Conservation (phyloP, 2,888 invertebrate genomes). For the Dicyrtoma fusca region DNA sequence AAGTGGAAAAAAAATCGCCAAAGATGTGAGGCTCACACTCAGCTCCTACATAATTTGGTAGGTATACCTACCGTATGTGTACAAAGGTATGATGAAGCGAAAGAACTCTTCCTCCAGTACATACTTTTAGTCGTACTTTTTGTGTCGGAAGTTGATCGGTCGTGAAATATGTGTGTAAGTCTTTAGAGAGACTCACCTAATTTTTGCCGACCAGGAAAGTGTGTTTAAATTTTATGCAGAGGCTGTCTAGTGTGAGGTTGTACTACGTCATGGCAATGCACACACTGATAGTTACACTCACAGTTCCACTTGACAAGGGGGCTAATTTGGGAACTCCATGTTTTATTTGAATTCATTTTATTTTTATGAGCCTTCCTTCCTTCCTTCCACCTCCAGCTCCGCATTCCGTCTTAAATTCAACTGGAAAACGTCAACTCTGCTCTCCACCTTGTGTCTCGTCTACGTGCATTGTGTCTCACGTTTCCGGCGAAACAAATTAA, state of each 20-base stretch:
- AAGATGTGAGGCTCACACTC: slow-evolving; percentile 40
- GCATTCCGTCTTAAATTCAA: background rate
- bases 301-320: background rate
- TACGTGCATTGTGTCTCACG: slow-evolving; percentile 2
- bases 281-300: background rate
- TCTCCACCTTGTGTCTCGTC: no score
- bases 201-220: background rate
- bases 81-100: background rate
- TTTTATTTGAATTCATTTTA: slow-evolving; percentile 35
- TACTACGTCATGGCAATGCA: background rate
- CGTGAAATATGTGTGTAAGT: background rate
- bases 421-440: no score
- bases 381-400: slow-evolving; percentile 12
- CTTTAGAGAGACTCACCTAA: slow-evolving; percentile 27
- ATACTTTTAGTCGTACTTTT: no score
- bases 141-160: no score
- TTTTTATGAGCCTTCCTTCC: slow-evolving; percentile 33
- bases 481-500: slow-evolving; percentile 24
- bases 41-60: background rate
- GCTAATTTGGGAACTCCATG: slow-evolving; percentile 33
- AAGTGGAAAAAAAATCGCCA: slow-evolving; percentile 45
- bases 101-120: background rate
- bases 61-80: background rate
- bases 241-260: no score
- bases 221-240: no score